A percentile compares a stretch with the other conserved stretches of the same genome.
Conservation (phyloP, 2,888 invertebrate genomes). For the Eumerus sabulonum region DNA sequence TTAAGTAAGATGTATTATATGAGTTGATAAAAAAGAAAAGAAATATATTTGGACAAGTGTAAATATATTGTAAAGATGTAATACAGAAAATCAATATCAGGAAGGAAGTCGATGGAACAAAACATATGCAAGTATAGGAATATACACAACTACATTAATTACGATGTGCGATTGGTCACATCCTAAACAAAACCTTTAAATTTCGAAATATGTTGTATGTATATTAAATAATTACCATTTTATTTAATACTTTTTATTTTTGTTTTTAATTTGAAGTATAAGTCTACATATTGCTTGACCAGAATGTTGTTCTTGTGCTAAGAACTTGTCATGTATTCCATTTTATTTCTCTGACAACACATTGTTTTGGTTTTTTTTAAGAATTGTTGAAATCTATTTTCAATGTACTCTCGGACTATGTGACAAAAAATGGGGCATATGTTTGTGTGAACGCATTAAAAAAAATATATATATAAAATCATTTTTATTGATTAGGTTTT, state of each 20-base stretch:
- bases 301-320: too few species aligned
- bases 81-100: constrained; percentile 46
- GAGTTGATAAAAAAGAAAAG: constrained; percentile 31
- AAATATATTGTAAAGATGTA: constrained; percentile 52
- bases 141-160: constrained; percentile 61
- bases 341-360: constrained; percentile 11
- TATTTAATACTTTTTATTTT: constrained; percentile 4
- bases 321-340: constrained; percentile 7
- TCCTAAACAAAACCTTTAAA: constrained; percentile 76
- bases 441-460: too few species aligned
- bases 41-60: constrained; percentile 49
- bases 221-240: constrained; percentile 11
- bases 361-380: constrained; percentile 57
- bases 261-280: constrained; percentile 14
- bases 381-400: constrained; percentile 35
- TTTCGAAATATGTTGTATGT: constrained; percentile 17
- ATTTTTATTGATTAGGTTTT: too few species aligned
- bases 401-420: too few species aligned
- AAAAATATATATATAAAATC: too few species aligned
- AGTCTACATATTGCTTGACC: constrained; percentile 2
- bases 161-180: constrained; percentile 77
- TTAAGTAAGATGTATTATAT: constrained; percentile 54
- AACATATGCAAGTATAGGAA: constrained; percentile 13
- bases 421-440: too few species aligned
- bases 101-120: constrained; percentile 22